These are phyloP conservation scores for Cyclura pinguis DNA, from an alignment of 2,797 vertebrate genomes.

Conservation along the genomic window DNA sequence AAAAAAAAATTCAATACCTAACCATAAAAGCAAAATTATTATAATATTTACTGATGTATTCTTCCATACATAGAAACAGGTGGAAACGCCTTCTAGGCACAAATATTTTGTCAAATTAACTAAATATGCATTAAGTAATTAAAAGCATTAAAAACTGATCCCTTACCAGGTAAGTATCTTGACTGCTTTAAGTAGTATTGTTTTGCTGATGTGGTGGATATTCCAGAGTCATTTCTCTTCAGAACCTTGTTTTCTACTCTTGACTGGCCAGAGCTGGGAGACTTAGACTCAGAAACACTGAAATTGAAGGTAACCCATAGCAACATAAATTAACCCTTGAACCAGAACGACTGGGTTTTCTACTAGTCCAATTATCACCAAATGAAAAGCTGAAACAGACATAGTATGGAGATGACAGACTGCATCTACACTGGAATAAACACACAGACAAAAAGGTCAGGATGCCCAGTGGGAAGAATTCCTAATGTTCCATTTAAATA, in stretches of 20 bases:
- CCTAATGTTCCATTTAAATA: background rate
- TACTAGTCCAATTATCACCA: background rate
- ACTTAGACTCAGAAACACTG: conserved; percentile 74
- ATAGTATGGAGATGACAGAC: background rate
- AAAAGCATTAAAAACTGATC: conserved; percentile 19
- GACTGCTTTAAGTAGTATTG: conserved; percentile 96
- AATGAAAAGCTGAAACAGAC: background rate
- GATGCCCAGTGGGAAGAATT: background rate
- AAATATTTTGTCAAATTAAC: background rate
- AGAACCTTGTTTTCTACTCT: conserved; percentile 85
- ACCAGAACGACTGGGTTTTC: conserved; percentile 28
- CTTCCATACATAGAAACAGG: background rate
- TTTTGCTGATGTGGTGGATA: conserved; percentile 86
- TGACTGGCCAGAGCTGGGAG: conserved; percentile 70
- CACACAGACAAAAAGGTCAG: background rate
- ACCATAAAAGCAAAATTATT: background rate
- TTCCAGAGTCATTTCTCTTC: conserved; percentile 83
- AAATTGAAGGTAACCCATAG: conserved; percentile 54
- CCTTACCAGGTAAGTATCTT: conserved; percentile 93
- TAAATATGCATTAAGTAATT: background rate
- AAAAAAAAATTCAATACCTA: background rate
- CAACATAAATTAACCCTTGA: conserved; percentile 32
- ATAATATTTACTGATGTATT: background rate
- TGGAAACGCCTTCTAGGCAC: background rate
- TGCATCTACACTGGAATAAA: too few species aligned